phyloP scores from a whole-genome alignment of 1,140 invertebrate species.

The Drosophila mauritiana region DNA sequence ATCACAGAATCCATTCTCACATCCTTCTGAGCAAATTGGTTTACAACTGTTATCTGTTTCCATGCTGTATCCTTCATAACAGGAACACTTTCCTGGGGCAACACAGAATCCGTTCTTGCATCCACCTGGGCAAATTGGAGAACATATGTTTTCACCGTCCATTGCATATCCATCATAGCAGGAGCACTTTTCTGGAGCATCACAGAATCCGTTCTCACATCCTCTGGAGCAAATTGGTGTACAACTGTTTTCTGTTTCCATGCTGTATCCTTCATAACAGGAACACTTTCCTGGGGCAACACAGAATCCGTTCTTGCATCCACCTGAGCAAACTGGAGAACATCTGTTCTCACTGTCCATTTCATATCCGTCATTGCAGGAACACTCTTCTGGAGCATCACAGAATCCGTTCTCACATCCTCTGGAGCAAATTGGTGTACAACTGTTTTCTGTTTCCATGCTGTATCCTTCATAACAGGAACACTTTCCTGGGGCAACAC shows the following conservation, averaged over 20 bases:
- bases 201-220: no score
- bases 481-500: conserved; percentile 18
- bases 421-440: conserved; percentile 13
- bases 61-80: no score
- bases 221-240: no score
- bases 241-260: no score
- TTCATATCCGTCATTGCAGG: conserved; percentile 6
- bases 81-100: no score
- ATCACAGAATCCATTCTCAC: conserved; percentile 20
- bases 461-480: conserved; percentile 80
- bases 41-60: no score
- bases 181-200: no score
- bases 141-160: no score
- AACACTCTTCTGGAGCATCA: conserved; percentile 7
- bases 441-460: conserved; percentile 72
- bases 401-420: conserved; percentile 28
- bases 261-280: neutral
- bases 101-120: no score
- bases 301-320: conserved; percentile 21
- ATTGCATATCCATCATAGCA: no score
- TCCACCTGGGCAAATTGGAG: no score
- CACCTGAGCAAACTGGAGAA: conserved; percentile 1
- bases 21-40: conserved; percentile 14
- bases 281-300: neutral
- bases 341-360: conserved; percentile 9